Evolutionary conservation across 2,888 invertebrate genomes (phyloP).

Genomic region (Microctonus brassicae): DNA sequence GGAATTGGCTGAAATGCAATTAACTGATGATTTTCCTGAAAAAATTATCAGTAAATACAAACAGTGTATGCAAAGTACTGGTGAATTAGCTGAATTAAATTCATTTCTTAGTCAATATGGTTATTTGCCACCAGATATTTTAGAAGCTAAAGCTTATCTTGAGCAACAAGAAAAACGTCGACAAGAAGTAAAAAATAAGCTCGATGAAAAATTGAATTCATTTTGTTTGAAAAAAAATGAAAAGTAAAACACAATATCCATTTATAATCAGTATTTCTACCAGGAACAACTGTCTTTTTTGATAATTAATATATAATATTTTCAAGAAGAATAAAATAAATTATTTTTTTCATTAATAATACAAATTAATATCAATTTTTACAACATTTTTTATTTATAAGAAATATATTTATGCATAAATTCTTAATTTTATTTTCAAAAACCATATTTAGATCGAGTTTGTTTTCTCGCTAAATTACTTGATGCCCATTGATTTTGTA

Average conservation of each 20-base stretch:
- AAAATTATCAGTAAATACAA: constrained; percentile 56
- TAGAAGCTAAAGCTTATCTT: constrained; percentile 60
- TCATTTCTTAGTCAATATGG: constrained; percentile 52
- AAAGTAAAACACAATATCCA: background rate
- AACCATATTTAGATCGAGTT: constrained; percentile 97
- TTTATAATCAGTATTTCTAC: constrained; percentile 6
- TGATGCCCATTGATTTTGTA: constrained; percentile 94
- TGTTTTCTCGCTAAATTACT: constrained; percentile 87
- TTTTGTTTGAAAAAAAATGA: constrained; percentile 6
- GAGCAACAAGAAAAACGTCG: constrained; percentile 56
- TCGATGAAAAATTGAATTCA: constrained; percentile 52
- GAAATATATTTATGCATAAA: background rate
- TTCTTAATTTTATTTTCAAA: constrained; percentile 73
- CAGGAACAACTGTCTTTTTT: background rate
- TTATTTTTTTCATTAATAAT: constrained; percentile 10
- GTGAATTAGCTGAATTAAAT: constrained; percentile 53
- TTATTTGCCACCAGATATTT: constrained; percentile 61
- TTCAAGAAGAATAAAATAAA: background rate
- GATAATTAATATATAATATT: background rate
- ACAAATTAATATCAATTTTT: background rate
- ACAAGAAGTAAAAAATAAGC: constrained; percentile 49
- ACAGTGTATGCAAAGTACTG: constrained; percentile 49
- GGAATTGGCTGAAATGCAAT: constrained; percentile 50
- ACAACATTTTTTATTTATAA: constrained; percentile 12
- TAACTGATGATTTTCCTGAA: constrained; percentile 51